Conservation (phyloP, 2,797 vertebrate genomes). For the Parauchenoglanis ngamensis region DNA sequence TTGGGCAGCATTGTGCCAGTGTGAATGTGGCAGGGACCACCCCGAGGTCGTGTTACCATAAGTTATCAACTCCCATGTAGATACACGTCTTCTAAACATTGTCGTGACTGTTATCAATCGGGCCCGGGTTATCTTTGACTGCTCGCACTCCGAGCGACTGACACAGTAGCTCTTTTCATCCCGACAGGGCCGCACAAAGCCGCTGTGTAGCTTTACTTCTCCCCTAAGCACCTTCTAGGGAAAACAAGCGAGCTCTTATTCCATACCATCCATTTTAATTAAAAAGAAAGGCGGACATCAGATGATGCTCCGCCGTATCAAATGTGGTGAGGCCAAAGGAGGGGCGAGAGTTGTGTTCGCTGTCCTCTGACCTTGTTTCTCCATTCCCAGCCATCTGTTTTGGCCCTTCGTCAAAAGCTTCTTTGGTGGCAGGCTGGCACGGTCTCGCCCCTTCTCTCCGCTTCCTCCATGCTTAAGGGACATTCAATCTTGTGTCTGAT, state of each 20-base stretch:
- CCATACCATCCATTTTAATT: constrained; percentile 74
- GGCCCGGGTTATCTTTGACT: constrained; percentile 76
- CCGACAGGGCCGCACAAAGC: constrained; percentile 62
- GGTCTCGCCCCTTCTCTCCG: constrained; percentile 61
- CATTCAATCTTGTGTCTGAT: constrained; percentile 77
- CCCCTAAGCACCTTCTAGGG: constrained; percentile 64
- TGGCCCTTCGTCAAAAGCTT: constrained; percentile 71
- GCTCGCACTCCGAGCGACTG: constrained; percentile 75
- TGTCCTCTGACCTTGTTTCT: constrained; percentile 65
- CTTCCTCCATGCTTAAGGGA: constrained; percentile 74
- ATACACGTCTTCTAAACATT: constrained; percentile 78
- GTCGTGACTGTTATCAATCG: constrained; percentile 78
- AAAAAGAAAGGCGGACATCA: constrained; percentile 72
- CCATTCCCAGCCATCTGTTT: constrained; percentile 71
- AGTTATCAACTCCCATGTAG: constrained; percentile 73
- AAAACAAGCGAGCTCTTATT: constrained; percentile 77
- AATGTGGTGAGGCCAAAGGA: constrained; percentile 66
- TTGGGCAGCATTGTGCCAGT: constrained; percentile 36
- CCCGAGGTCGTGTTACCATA: constrained; percentile 64
- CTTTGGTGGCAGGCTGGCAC: constrained; percentile 70
- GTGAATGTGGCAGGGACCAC: constrained; percentile 48
- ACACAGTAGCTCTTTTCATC: constrained; percentile 70
- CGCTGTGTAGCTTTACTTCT: constrained; percentile 66
- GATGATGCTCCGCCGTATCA: constrained; percentile 70
- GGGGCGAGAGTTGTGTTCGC: constrained; percentile 57